Evolutionary conservation across 2,113 vertebrate genomes (phyloP).

Genomic region (Aramus guarauna): DNA sequence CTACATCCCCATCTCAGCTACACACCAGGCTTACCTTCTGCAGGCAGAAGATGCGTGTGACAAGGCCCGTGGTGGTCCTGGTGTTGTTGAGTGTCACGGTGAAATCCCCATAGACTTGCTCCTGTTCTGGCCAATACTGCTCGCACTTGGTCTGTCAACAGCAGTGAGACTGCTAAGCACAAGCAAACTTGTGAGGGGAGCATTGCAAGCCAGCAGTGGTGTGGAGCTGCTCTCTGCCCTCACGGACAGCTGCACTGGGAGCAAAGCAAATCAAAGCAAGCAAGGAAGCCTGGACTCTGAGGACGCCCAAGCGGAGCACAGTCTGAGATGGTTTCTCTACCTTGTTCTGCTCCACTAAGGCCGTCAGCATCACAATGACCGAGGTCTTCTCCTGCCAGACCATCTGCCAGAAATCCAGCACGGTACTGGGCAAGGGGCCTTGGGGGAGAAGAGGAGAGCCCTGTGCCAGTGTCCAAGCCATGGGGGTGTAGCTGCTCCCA

Average conservation of each 20-base stretch:
- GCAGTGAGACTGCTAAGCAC: fast-evolving
- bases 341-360: slow-evolving; percentile 63
- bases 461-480: not conserved
- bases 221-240: not conserved
- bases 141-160: slow-evolving; percentile 60
- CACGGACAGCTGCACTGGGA: not conserved
- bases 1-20: not conserved
- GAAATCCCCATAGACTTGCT: slow-evolving; percentile 25
- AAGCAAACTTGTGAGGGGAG: not conserved
- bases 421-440: slow-evolving; percentile 53
- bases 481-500: not conserved
- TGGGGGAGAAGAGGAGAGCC: not conserved
- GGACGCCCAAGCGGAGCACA: not conserved
- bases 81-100: slow-evolving; percentile 23
- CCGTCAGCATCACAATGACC: slow-evolving; percentile 61
- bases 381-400: slow-evolving; percentile 67
- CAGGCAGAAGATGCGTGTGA: slow-evolving; percentile 47
- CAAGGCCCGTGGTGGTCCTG: not conserved
- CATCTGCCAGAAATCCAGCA: slow-evolving; percentile 71
- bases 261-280: not conserved
- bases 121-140: slow-evolving; percentile 62
- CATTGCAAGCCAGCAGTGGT: not conserved
- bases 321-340: not conserved
- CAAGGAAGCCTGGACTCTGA: not conserved
- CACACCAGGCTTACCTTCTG: slow-evolving; percentile 21